These are phyloP conservation scores for Paragorgia papillata DNA, from an alignment of 92 coral and sea anemone species.

Conservation along the genomic window DNA sequence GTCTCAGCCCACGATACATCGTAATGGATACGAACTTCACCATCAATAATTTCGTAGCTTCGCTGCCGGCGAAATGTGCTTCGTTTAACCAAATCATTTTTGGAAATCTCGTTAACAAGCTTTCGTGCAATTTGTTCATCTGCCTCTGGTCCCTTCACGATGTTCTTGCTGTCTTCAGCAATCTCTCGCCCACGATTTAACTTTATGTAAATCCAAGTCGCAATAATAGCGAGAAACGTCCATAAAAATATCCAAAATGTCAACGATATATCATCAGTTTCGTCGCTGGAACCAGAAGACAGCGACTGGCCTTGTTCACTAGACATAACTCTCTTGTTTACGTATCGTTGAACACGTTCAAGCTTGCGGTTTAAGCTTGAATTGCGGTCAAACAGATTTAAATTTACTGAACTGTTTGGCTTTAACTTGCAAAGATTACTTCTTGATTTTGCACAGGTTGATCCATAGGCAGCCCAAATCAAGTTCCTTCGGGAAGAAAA, in stretches of 20 bases:
- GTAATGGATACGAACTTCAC: conserved; percentile 84
- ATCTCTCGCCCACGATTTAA: not conserved
- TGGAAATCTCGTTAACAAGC: conserved; percentile 33
- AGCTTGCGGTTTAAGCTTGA: not conserved
- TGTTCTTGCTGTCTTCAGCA: not conserved
- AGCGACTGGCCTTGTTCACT: not conserved
- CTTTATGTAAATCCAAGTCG: conserved; percentile 30
- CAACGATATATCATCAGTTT: conserved; percentile 36
- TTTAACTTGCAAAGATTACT: not conserved
- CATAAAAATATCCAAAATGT: conserved; percentile 42
- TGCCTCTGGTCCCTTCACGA: not conserved
- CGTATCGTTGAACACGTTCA: conserved; percentile 13
- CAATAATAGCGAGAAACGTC: conserved; percentile 36
- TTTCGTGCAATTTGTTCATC: conserved; percentile 39
- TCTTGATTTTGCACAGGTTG: not conserved
- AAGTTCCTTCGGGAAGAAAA: conserved; percentile 5
- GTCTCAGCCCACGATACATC: conserved; percentile 45
- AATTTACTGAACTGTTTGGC: not conserved
- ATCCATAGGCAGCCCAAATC: too few relatives aligned
- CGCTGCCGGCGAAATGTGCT: conserved; percentile 34
- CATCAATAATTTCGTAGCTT: conserved; percentile 62
- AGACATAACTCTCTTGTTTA: conserved; percentile 19
- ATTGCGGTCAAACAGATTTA: conserved; percentile 5
- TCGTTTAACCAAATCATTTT: conserved; percentile 9
- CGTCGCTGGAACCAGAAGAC: not conserved